phyloP scores from a whole-genome alignment of 2,888 invertebrate species.

The Vandiemenella viatica region DNA sequence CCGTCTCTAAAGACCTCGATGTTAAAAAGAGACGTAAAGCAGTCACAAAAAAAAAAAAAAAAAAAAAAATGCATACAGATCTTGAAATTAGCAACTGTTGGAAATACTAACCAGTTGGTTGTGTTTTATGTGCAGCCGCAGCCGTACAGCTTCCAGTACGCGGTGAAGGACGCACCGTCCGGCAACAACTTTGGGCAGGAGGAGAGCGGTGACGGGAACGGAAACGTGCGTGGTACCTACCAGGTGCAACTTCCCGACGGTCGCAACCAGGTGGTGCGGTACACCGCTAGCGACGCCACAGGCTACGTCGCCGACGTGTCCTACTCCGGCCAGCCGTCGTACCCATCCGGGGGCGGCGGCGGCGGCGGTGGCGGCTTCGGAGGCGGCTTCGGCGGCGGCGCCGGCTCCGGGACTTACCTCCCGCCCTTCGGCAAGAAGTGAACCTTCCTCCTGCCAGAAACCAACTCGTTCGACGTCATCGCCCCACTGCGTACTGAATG shows the following conservation, averaged over 20 bases:
- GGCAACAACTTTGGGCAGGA: constrained; percentile 79
- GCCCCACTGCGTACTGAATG: too few species aligned
- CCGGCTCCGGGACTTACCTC: neutral
- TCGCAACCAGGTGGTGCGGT: constrained; percentile 68
- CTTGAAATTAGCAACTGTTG: too few species aligned
- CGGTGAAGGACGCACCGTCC: constrained; percentile 61
- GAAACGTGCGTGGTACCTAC: constrained; percentile 71
- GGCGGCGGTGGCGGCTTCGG: constrained; percentile 2
- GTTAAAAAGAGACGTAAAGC: too few species aligned
- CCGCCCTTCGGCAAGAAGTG: neutral
- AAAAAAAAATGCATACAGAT: too few species aligned
- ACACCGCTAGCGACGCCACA: constrained; percentile 77
- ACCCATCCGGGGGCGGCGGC: too few species aligned
- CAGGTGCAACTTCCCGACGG: constrained; percentile 72
- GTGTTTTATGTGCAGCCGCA: constrained; percentile 36
- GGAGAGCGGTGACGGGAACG: constrained; percentile 73
- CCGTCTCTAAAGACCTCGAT: too few species aligned
- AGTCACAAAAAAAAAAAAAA: too few species aligned
- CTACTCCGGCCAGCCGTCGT: too few species aligned
- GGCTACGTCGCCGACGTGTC: constrained; percentile 77
- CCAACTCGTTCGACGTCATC: too few species aligned
- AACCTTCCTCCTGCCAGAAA: too few species aligned
- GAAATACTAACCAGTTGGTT: too few species aligned
- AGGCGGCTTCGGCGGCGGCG: neutral
- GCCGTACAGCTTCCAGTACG: constrained; percentile 79